Evolutionary conservation across 2,113 vertebrate species (phyloP), one percentile per base, ranked within the genome.

Genomic region (Pseudopipra pipra): DNA sequence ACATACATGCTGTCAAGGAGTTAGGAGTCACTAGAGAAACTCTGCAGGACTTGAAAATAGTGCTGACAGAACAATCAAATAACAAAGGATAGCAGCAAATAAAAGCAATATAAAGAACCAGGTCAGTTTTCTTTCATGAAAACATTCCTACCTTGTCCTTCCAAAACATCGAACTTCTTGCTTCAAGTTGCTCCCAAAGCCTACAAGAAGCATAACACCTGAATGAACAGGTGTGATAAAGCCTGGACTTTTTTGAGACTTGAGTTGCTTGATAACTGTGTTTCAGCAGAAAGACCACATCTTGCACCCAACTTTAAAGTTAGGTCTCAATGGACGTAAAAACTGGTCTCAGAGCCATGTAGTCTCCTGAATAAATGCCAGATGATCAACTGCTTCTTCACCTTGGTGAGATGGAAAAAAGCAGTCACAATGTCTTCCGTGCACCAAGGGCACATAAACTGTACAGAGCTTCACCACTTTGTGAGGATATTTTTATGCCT

Each of bases 1-100:
- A 65, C 58, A 35, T 28, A 24, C 2, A 30, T 0, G 0, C 37
- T n/a, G 24, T 28, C 52, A 24, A 7, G 5, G 49, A 83, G 25
- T 37, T 80, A 35, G 20, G 19, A 72, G 39, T 51, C 59, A 68
- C 41, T 31, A 19, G 31, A 78, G 41, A 92, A 94, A 72, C 23
- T 63, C 56, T 1, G 0, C 4, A 52, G 71, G 31, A 37, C 56
- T 47, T 70, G 70, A 82, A 78, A 37, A 56, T 14, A 52, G 43
- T 54, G 68, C 23, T 81, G 37, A 56, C 65, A 65, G 47, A 90
- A 59, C 41, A 93, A 71, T 24, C 51, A 72, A 67, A 86, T 56
- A 47, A 9, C n/a, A 90, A 83, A 84, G 43, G 21, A 59, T 3
- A 63, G 39, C 25, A 74, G 56, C 65, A 88, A 94, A 94, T 59